A percentile compares a stretch with the other conserved stretches of the same genome.
Conservation (phyloP, 2,888 invertebrate species). For the Rotaria magnacalcarata region DNA sequence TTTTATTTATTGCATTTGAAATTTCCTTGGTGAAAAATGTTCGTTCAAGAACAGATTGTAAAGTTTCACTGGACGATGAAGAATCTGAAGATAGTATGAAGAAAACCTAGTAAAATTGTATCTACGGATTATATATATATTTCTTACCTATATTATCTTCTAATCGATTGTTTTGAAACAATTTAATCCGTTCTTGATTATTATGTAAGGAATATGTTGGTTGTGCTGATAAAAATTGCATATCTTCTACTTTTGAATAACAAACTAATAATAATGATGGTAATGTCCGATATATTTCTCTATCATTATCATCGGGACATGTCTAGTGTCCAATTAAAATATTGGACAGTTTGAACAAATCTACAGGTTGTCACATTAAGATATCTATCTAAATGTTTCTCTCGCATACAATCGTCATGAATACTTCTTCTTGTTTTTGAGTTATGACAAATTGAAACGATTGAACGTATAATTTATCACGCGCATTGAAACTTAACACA, state of each 20-base stretch:
- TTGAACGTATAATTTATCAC: background rate
- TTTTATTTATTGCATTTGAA: background rate
- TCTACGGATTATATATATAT: background rate
- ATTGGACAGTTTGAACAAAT: background rate
- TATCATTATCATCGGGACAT: background rate
- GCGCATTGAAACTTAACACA: background rate
- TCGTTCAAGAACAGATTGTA: slow-evolving; percentile 16
- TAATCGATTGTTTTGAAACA: background rate
- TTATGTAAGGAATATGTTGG: background rate
- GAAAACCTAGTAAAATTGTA: background rate
- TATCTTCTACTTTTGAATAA: background rate
- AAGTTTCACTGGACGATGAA: background rate
- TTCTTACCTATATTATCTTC: background rate
- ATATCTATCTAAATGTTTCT: slow-evolving; percentile 13
- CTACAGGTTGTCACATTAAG: background rate
- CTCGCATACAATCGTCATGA: background rate
- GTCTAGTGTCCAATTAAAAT: slow-evolving; percentile 13
- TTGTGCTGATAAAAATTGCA: background rate
- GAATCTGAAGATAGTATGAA: background rate
- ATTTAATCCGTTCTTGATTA: background rate
- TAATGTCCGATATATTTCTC: background rate
- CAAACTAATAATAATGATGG: background rate
- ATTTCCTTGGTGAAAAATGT: background rate
- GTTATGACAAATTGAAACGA: background rate
- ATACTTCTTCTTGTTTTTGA: background rate